Base-by-base conservation (phyloP, 2,113 vertebrate species). In the Microtus ochrogaster region DNA sequence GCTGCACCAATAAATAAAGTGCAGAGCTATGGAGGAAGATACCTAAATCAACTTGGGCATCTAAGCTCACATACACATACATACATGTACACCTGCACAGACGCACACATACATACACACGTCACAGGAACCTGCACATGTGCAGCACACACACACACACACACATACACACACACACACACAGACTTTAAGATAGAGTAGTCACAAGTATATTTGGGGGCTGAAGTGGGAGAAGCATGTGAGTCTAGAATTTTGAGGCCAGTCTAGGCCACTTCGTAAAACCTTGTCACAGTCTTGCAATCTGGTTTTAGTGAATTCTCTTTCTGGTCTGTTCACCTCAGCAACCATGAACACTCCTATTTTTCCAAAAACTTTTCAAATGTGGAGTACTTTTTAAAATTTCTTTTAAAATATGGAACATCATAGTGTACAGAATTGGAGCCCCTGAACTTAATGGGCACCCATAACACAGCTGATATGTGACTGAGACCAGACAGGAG, bases 271-370 rank as follows among this genome's bases (percentile, higher is more conserved):
- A 81, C 49, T 47, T 26, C 7, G 41, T 28, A 39, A 89, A 77
- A 39, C 66, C 12, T 36, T 74, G 5, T 33, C 26, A 73, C 7
- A 36, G 39, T 65, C 87, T 91, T 77, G 7, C 24, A 85, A 24
- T 91, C 30, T 96, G 79, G 83, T 65, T 92, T 78, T 61, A 94
- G 12, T 73, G 39, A 52, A 55, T 86, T 87, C 33, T 78, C 41
- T 28, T 74, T 22, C 11, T 41, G 66, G 22, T 21, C 19, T 47
- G 47, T 65, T 47, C 6, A 63, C 30, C 7, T 41, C 36, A 44
- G 90, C 12, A 16, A 19, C 76, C 49, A 39, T 7, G 21, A 26
- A 26, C 21, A 7, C 17, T 24, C 16, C 28, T 4, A 26, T 22
- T 11, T 44, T 96, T 24, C 89, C 88, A 52, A 91, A 58, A 89